Conservation (phyloP, 2,888 invertebrate species). For the Pogonocherus hispidulus region DNA sequence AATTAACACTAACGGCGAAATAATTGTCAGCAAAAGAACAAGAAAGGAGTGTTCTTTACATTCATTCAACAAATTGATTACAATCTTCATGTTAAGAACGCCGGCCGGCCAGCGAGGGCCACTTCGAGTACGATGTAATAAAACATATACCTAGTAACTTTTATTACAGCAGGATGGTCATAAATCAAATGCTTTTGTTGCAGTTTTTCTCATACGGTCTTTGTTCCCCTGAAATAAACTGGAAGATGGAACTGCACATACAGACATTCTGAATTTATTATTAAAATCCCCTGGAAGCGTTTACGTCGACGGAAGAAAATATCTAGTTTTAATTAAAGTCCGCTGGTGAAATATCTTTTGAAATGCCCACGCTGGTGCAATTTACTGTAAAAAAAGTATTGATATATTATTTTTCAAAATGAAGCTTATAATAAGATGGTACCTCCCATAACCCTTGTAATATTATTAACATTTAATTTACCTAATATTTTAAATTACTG, state of each 20-base stretch:
- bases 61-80: constrained; percentile 19
- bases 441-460: no score
- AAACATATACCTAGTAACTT: constrained; percentile 26
- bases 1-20: no score
- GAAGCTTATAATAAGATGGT: no score
- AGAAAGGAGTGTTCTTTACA: neutral
- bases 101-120: neutral
- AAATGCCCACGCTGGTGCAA: no score
- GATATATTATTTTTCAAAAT: no score
- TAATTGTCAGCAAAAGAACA: neutral
- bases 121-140: constrained; percentile 16
- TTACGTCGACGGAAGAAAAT: neutral
- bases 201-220: constrained; percentile 15
- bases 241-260: constrained; percentile 4
- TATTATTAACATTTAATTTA: no score
- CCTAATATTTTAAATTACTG: no score
- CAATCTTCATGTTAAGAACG: constrained; percentile 2
- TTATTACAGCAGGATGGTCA: constrained; percentile 24
- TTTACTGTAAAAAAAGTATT: no score
- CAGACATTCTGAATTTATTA: constrained; percentile 9
- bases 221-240: constrained; percentile 17
- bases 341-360: no score
- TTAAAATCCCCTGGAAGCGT: neutral
- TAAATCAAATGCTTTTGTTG: constrained; percentile 26
- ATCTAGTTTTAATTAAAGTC: neutral